Percentiles rank a stretch among this genome's conserved stretches.
These are phyloP conservation scores for Ypsolopha sequella DNA, from an alignment of 2,888 invertebrate species.

Conservation along the genomic window DNA sequence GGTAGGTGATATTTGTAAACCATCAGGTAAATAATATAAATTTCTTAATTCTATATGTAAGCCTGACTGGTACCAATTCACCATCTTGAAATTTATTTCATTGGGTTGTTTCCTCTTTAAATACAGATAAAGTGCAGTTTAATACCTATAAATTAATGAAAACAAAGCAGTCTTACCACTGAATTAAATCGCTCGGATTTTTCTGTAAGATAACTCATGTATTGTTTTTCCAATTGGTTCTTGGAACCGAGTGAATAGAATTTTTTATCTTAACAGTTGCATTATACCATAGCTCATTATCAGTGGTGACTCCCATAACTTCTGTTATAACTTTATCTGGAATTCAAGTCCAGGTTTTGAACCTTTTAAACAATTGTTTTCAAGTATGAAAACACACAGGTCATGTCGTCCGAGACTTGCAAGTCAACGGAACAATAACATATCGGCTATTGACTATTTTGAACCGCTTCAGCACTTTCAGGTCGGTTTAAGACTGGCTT, in stretches of 20 bases:
- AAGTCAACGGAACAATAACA: conserved; percentile 35
- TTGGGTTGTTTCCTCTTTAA: not conserved
- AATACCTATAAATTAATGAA: not conserved
- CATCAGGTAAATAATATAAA: not conserved
- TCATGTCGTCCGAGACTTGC: conserved; percentile 34
- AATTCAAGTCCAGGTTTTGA: conserved; percentile 6
- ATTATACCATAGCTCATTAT: not conserved
- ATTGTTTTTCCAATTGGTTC: not conserved
- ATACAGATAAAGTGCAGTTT: not conserved
- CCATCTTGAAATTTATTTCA: not conserved
- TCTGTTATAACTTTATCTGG: conserved; percentile 9
- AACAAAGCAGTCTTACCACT: not conserved
- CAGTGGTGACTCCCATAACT: conserved; percentile 8
- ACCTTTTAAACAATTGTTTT: conserved; percentile 43
- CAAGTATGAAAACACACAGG: conserved; percentile 57
- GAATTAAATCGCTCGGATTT: not conserved
- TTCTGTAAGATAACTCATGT: not conserved
- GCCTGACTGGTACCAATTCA: not conserved
- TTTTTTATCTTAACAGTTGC: not conserved
- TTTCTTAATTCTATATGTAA: not conserved
- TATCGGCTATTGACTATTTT: conserved; percentile 56
- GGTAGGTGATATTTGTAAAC: not conserved
- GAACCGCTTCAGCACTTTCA: conserved; percentile 41
- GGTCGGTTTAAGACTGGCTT: conserved; percentile 27
- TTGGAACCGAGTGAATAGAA: not conserved